Evolutionary conservation across 2,888 invertebrate species (phyloP).

Genomic region (Caenorhabditis doughertyi): DNA sequence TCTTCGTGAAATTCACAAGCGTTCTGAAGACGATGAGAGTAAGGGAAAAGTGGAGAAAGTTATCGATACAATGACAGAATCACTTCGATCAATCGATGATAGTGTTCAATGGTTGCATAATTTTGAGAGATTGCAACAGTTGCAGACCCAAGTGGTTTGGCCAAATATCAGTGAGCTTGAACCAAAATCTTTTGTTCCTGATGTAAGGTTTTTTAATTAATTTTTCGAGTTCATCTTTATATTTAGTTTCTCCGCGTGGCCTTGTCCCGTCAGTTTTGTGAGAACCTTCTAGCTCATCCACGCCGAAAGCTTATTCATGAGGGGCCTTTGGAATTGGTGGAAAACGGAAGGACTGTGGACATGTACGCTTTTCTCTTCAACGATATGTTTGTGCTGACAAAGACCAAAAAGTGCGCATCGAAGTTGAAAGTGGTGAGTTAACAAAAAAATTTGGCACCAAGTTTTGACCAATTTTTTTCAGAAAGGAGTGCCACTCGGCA

Average conservation of each 20-base stretch:
- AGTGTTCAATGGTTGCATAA: constrained; percentile 87
- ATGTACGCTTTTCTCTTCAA: constrained; percentile 87
- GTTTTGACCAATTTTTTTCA: constrained; percentile 49
- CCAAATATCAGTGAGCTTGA: constrained; percentile 86
- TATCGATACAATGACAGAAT: constrained; percentile 86
- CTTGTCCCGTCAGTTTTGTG: constrained; percentile 86
- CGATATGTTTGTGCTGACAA: constrained; percentile 86
- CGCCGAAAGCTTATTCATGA: constrained; percentile 84
- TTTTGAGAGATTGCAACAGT: constrained; percentile 86
- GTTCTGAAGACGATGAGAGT: constrained; percentile 85
- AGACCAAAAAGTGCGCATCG: constrained; percentile 84
- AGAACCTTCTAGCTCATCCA: constrained; percentile 85
- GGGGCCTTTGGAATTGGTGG: constrained; percentile 84
- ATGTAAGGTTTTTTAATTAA: constrained; percentile 81
- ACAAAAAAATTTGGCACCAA: background rate
- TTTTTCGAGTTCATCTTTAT: too few relatives aligned
- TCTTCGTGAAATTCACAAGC: constrained; percentile 85
- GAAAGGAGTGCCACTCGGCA: constrained; percentile 74
- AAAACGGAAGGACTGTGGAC: constrained; percentile 86
- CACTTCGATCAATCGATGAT: constrained; percentile 86
- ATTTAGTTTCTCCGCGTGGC: constrained; percentile 85
- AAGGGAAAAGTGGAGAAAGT: constrained; percentile 84
- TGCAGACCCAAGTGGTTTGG: constrained; percentile 86
- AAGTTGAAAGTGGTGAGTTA: constrained; percentile 74
- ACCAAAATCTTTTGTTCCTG: constrained; percentile 86